Evolutionary conservation across 1,140 invertebrate genomes (phyloP).

Genomic region (Drosophila sp.): DNA sequence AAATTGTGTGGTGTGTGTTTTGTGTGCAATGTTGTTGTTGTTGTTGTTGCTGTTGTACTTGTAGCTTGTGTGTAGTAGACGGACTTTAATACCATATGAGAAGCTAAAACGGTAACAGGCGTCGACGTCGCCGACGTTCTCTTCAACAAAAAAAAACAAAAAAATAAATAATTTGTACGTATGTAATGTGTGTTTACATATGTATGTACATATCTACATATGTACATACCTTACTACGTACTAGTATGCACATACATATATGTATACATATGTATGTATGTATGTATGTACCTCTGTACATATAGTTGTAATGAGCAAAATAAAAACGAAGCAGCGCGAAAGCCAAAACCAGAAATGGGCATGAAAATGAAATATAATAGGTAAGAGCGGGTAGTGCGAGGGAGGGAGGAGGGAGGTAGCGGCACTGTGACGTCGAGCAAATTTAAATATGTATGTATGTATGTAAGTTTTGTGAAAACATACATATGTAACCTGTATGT

Average conservation of each 20-base stretch:
- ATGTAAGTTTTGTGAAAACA: slow-evolving; percentile 11
- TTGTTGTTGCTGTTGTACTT: slow-evolving; percentile 43
- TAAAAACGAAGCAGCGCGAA: slow-evolving; percentile 34
- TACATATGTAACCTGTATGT: slow-evolving; percentile 23
- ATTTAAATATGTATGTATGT: slow-evolving; percentile 47
- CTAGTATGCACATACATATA: slow-evolving; percentile 31
- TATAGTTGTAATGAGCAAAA: slow-evolving; percentile 59
- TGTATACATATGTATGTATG: slow-evolving; percentile 6
- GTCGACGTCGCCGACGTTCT: slow-evolving; percentile 56
- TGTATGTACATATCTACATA: slow-evolving; percentile 42
- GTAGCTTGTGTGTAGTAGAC: slow-evolving; percentile 44
- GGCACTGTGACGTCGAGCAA: slow-evolving; percentile 18
- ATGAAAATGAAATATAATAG: slow-evolving; percentile 73
- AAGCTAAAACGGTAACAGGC: slow-evolving; percentile 75
- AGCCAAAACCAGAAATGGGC: slow-evolving; percentile 72
- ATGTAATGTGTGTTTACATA: slow-evolving; percentile 43
- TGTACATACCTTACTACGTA: slow-evolving; percentile 29
- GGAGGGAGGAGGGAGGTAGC: not conserved
- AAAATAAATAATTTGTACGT: slow-evolving; percentile 36
- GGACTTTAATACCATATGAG: slow-evolving; percentile 58
- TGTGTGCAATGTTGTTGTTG: slow-evolving; percentile 57
- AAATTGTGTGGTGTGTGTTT: slow-evolving; percentile 28
- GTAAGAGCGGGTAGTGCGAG: slow-evolving; percentile 32
- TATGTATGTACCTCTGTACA: slow-evolving; percentile 8
- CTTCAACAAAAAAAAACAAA: slow-evolving; percentile 30